Evolutionary conservation across 2,797 vertebrate genomes (phyloP).

Genomic region (Coreius guichenoti): DNA sequence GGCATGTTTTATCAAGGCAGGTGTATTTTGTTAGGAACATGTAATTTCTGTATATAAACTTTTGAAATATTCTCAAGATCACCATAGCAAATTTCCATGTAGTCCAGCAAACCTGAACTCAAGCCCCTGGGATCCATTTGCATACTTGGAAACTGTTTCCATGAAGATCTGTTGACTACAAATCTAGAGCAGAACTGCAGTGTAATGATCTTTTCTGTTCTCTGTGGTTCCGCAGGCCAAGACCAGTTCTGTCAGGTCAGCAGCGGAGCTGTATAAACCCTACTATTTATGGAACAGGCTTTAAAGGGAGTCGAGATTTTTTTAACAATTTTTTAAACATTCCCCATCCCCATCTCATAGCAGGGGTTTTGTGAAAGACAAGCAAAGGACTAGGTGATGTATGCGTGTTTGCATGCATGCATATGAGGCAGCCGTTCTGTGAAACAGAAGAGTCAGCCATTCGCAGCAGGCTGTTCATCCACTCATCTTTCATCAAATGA

Average conservation of each 20-base stretch:
- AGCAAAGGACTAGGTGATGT: neutral
- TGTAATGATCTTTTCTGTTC: constrained; percentile 18
- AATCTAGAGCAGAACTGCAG: constrained; percentile 6
- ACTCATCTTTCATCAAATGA: constrained; percentile 59
- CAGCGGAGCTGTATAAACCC: neutral
- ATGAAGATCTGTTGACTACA: constrained; percentile 25
- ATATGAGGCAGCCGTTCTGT: constrained; percentile 47
- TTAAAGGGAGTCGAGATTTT: neutral
- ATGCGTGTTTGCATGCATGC: constrained; percentile 15
- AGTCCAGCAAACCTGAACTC: constrained; percentile 7
- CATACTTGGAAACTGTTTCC: constrained; percentile 21
- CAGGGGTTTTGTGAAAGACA: constrained; percentile 23
- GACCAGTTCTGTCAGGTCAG: constrained; percentile 28
- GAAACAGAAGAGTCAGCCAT: constrained; percentile 67
- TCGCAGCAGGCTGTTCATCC: constrained; percentile 66
- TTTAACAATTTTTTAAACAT: neutral
- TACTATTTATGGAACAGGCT: constrained; percentile 26
- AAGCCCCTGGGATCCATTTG: constrained; percentile 1
- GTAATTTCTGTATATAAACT: neutral
- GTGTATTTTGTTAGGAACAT: neutral
- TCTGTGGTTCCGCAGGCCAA: constrained; percentile 12
- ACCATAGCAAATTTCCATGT: neutral
- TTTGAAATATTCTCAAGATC: constrained; percentile 1
- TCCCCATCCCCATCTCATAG: neutral
- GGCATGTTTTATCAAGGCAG: neutral